These are phyloP conservation scores for Aurelia aurita DNA, from an alignment of 30 jellyfish, hydroid and myxozoan species.

Conservation along the genomic window DNA sequence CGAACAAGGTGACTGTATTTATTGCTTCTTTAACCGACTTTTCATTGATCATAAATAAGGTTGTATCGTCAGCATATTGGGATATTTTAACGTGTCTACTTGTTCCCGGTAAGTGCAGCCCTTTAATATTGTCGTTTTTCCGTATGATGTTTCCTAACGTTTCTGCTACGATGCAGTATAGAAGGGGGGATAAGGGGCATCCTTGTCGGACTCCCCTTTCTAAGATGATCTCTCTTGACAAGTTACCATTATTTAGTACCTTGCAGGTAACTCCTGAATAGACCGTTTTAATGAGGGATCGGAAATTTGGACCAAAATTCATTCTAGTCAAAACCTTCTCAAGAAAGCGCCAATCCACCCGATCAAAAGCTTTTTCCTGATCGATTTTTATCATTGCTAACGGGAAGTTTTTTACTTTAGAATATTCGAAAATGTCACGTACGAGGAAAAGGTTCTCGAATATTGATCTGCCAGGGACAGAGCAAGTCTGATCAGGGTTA, in stretches of 20 bases:
- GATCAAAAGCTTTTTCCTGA: slow-evolving; percentile 67
- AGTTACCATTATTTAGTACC: slow-evolving; percentile 15
- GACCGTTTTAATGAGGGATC: too few relatives aligned
- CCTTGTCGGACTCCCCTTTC: slow-evolving; percentile 50
- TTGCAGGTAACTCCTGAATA: background rate
- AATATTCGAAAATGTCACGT: too few relatives aligned
- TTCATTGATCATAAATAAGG: slow-evolving; percentile 12
- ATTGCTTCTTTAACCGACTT: slow-evolving; percentile 11
- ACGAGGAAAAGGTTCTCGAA: slow-evolving; percentile 16
- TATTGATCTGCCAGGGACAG: slow-evolving; percentile 66
- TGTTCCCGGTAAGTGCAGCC: slow-evolving; percentile 38
- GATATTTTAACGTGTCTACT: background rate
- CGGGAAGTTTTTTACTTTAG: too few relatives aligned
- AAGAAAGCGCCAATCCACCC: too few relatives aligned
- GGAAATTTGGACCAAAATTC: too few relatives aligned
- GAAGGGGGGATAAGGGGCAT: slow-evolving; percentile 53
- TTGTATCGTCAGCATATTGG: slow-evolving; percentile 60
- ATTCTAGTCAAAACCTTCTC: too few relatives aligned
- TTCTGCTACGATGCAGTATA: slow-evolving; percentile 27
- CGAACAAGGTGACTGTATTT: background rate
- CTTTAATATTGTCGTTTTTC: background rate
- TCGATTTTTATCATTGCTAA: slow-evolving; percentile 7
- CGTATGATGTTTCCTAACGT: slow-evolving; percentile 2
- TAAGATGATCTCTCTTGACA: background rate
- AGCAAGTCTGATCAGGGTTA: slow-evolving; percentile 48